phyloP scores from a whole-genome alignment of 2,113 vertebrate species.

The Colistium nudipinnis region DNA sequence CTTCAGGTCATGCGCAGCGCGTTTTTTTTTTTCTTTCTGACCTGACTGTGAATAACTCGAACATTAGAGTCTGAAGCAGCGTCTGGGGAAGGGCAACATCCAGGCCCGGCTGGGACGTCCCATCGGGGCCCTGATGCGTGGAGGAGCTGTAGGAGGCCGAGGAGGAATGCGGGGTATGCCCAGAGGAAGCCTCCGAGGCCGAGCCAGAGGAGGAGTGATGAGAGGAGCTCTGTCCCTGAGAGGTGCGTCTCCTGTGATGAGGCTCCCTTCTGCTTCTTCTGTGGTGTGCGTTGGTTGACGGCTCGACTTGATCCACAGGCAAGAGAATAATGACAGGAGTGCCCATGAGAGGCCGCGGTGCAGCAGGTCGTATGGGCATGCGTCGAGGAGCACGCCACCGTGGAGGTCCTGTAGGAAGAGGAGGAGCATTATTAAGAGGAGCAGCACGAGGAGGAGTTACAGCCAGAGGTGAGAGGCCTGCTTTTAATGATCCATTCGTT shows the following conservation, averaged over 20 bases:
- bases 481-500: background rate
- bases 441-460: conserved; percentile 80
- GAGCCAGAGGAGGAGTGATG: conserved; percentile 85
- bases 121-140: conserved; percentile 84
- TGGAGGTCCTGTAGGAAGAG: conserved; percentile 85
- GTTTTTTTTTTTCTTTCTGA: background rate
- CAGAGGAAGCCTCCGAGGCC: conserved; percentile 87
- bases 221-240: conserved; percentile 89
- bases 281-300: rapidly evolving
- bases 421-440: conserved; percentile 85
- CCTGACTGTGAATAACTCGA: conserved; percentile 17
- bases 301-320: conserved; percentile 38
- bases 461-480: conserved; percentile 40
- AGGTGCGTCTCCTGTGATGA: too few species aligned
- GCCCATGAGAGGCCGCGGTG: conserved; percentile 87
- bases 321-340: conserved; percentile 72
- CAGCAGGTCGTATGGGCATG: conserved; percentile 87
- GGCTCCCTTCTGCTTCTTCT: too few species aligned
- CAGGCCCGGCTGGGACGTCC: conserved; percentile 95
- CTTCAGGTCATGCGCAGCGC: background rate
- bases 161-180: conserved; percentile 88
- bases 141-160: conserved; percentile 85
- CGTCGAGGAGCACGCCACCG: conserved; percentile 83
- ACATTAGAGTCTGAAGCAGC: conserved; percentile 95
- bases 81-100: conserved; percentile 97